Conservation (phyloP, 2,888 invertebrate species). For the Adelphocoris suturalis region DNA sequence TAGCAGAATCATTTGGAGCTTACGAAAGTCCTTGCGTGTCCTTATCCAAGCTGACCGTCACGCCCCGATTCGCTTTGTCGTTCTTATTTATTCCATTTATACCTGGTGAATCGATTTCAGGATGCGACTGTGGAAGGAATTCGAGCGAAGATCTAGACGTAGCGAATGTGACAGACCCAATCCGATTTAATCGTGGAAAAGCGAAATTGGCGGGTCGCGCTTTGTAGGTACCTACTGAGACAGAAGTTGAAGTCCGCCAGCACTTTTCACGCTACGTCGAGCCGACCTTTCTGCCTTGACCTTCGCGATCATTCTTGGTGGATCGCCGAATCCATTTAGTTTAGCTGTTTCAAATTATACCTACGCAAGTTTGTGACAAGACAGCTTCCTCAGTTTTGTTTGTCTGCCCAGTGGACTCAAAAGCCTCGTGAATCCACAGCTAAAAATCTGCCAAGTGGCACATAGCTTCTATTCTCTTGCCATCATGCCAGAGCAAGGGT, state of each 20-base stretch:
- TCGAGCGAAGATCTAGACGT: too few relatives aligned
- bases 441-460: too few relatives aligned
- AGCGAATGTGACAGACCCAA: too few relatives aligned
- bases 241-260: neutral
- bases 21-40: slow-evolving; percentile 12
- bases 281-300: slow-evolving; percentile 4
- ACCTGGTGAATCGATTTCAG: neutral
- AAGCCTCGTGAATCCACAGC: too few relatives aligned
- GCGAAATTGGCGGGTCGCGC: too few relatives aligned
- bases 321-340: neutral
- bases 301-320: neutral
- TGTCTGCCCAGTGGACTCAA: too few relatives aligned
- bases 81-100: slow-evolving; percentile 4
- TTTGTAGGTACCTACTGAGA: too few relatives aligned
- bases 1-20: neutral
- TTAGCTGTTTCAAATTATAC: neutral
- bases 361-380: too few relatives aligned
- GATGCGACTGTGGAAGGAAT: neutral
- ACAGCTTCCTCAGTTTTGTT: too few relatives aligned
- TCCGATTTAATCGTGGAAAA: too few relatives aligned
- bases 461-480: too few relatives aligned
- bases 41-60: neutral
- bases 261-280: slow-evolving; percentile 1
- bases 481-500: too few relatives aligned
- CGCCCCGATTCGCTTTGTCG: neutral